Base-by-base conservation (phyloP, 2,888 invertebrate species). In the Anarsia innoxiella region DNA sequence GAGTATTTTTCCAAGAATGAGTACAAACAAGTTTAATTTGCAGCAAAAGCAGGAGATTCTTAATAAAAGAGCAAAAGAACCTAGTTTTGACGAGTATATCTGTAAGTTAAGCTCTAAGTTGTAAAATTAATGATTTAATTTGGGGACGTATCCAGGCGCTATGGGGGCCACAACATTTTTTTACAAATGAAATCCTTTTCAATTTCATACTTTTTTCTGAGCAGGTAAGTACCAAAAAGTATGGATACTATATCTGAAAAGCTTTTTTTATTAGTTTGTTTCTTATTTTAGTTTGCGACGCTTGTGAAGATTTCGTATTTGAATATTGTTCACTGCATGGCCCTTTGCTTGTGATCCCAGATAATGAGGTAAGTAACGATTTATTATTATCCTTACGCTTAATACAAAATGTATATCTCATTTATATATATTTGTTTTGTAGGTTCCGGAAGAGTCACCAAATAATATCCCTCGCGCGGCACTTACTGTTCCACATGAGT, bases 261-360 rank as follows among this genome's bases (percentile, higher is more conserved):
- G n/a, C n/a, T n/a, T n/a, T n/a, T n/a, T n/a, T n/a, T n/a, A n/a
- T n/a, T n/a, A n/a, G n/a, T n/a, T n/a, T n/a, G n/a, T n/a, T n/a
- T n/a, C n/a, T n/a, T n/a, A n/a, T n/a, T n/a, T n/a, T 12, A 37
- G 37, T 25, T 19, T 37, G 37, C 12, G 37, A 31, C 8, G 3
- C 11, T 2, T 49, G 49, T 12, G 26, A 29, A 1, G 45, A 44
- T 32, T 41, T 39, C 12, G 49, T 45, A 8, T 44, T 32, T 10
- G 47, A 49, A 25, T 45, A 49, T 26, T 49, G 49, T 27, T 37
- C 45, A 2, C 35, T 47, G 5, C 49, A 49, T 25, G 45, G 45
- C 2, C 35, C 41, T 1, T 40, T 47, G 0, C 35, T 42, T 2
- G 40, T 44, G 0, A 11, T 49, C 10, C 47, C 47, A 0, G 49